phyloP scores from a whole-genome alignment of 2,113 vertebrate species.

The Gopherus evgoodei region DNA sequence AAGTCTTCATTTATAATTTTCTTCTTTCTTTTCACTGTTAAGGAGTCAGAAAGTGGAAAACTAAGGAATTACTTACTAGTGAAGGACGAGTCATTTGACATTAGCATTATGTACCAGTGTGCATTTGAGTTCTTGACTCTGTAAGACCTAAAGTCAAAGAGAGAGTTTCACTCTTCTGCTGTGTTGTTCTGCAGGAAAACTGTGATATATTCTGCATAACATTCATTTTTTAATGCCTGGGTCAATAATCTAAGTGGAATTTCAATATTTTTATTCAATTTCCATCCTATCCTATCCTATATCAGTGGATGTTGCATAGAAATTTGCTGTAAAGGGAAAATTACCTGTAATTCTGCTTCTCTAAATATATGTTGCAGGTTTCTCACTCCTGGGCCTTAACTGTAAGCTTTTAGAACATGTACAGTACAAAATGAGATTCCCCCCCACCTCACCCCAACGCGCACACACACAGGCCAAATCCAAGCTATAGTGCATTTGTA shows the following conservation, averaged over 20 bases:
- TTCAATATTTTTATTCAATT: neutral
- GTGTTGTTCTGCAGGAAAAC: neutral
- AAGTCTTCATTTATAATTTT: neutral
- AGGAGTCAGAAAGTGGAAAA: neutral
- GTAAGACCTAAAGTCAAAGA: neutral
- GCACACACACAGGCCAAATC: neutral
- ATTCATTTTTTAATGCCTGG: neutral
- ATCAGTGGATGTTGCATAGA: neutral
- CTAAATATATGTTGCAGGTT: neutral
- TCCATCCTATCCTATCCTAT: neutral
- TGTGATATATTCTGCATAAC: neutral
- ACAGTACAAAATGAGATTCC: neutral
- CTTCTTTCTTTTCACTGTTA: neutral
- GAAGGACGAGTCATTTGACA: neutral
- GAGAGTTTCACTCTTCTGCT: neutral
- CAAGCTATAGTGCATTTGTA: neutral
- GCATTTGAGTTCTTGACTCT: neutral
- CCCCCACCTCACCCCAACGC: neutral
- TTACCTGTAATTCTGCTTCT: neutral
- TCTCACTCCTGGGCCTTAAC: neutral
- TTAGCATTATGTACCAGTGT: neutral
- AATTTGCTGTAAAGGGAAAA: neutral
- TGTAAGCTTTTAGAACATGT: neutral
- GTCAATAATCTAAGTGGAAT: neutral
- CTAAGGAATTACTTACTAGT: neutral